A percentile compares a stretch with the other conserved stretches of the same genome.
These are phyloP conservation scores for Hemistola chrysoprasaria DNA, from an alignment of 2,888 invertebrate genomes.

Conservation along the genomic window DNA sequence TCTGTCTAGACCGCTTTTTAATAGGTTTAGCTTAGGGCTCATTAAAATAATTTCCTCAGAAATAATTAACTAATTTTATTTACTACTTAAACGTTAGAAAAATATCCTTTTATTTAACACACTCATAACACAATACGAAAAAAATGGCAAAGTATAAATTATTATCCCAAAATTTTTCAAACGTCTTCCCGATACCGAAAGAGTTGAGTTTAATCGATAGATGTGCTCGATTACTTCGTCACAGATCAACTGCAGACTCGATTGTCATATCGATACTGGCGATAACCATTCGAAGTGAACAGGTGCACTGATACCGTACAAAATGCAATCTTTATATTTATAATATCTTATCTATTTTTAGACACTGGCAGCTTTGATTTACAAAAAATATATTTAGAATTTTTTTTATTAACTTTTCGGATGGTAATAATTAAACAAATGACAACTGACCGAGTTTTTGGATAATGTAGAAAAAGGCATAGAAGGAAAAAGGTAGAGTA, in stretches of 20 bases:
- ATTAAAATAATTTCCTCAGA: neutral
- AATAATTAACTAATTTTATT: too few species aligned
- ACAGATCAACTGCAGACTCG: slow-evolving; percentile 28
- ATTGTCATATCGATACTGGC: slow-evolving; percentile 26
- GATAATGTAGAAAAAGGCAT: too few species aligned
- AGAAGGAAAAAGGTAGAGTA: too few species aligned
- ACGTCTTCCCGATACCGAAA: slow-evolving; percentile 4
- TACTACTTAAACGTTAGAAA: too few species aligned
- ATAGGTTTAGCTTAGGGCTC: slow-evolving; percentile 2
- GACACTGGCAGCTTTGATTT: neutral
- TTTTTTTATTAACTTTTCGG: too few species aligned
- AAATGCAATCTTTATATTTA: slow-evolving; percentile 21
- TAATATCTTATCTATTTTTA: slow-evolving; percentile 8
- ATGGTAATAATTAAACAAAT: too few species aligned
- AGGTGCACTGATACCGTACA: slow-evolving; percentile 24
- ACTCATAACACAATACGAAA: too few species aligned
- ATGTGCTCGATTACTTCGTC: slow-evolving; percentile 23
- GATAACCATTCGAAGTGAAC: slow-evolving; percentile 17
- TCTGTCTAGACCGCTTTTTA: slow-evolving; percentile 5
- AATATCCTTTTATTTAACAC: too few species aligned
- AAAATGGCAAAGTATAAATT: too few species aligned
- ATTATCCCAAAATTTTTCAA: too few species aligned
- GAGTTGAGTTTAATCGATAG: slow-evolving; percentile 25
- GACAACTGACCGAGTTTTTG: too few species aligned
- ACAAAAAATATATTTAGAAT: too few species aligned